A percentile compares a stretch with the other conserved stretches of the same genome.
These are phyloP conservation scores for Labrus mixtus DNA, from an alignment of 2,113 vertebrate genomes.

Conservation along the genomic window DNA sequence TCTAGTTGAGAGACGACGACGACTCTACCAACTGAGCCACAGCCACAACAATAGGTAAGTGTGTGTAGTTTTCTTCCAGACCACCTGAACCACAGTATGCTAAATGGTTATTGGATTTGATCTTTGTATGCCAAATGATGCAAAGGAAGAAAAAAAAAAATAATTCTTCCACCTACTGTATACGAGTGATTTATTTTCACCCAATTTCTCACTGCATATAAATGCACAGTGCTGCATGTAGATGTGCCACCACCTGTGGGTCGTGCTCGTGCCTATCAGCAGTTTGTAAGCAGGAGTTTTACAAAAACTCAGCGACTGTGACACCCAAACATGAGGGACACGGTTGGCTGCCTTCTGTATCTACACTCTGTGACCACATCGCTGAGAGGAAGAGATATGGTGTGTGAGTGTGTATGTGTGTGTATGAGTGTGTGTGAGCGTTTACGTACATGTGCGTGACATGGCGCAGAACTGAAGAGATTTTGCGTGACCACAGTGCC, in stretches of 20 bases:
- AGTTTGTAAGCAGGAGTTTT: conserved; percentile 26
- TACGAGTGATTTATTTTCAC: not conserved
- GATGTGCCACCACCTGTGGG: conserved; percentile 31
- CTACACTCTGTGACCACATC: conserved; percentile 27
- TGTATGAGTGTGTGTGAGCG: not conserved
- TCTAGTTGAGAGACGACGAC: no score
- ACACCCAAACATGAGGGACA: conserved; percentile 23
- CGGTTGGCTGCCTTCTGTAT: conserved; percentile 36
- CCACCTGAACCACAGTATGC: not conserved
- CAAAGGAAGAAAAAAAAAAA: not conserved
- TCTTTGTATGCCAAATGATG: not conserved
- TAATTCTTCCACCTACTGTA: not conserved
- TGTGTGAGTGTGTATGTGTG: not conserved
- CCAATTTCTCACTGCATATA: not conserved
- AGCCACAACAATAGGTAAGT: no score
- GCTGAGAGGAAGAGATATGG: conserved; percentile 36
- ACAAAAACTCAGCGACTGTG: conserved; percentile 40
- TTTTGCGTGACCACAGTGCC: conserved; percentile 23
- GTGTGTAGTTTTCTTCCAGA: not conserved
- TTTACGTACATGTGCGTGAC: conserved; percentile 11
- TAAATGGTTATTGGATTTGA: not conserved
- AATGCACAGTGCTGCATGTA: conserved; percentile 1
- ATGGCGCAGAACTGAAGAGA: conserved; percentile 25
- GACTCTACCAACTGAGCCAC: no score
- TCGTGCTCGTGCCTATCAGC: conserved; percentile 13